These are phyloP conservation scores for Antheraea assamensis DNA, from an alignment of 2,888 invertebrate species.

Conservation along the genomic window DNA sequence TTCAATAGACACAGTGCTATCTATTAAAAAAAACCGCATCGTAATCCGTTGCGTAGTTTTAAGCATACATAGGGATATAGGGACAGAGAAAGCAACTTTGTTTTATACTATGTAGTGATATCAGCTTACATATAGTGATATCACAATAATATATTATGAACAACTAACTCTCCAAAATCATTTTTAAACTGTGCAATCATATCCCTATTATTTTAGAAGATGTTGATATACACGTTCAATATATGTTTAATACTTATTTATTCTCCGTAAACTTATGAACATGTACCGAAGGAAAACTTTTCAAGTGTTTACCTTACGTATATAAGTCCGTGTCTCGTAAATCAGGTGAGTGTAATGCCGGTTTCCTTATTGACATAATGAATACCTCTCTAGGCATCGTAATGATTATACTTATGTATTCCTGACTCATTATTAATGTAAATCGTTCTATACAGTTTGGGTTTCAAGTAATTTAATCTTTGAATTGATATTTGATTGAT, in stretches of 20 bases:
- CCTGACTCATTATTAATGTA: background rate
- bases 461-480: background rate
- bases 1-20: no score
- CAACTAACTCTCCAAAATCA: no score
- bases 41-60: no score
- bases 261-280: background rate
- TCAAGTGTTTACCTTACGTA: background rate
- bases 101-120: no score
- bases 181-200: no score
- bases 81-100: no score
- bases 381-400: background rate
- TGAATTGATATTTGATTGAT: no score
- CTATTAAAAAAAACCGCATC: no score
- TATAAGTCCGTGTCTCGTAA: background rate
- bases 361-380: background rate
- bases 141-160: no score
- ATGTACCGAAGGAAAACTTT: background rate
- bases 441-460: background rate
- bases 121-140: no score
- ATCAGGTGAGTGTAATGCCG: background rate
- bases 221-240: background rate
- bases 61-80: no score
- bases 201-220: background rate
- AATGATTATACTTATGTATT: background rate
- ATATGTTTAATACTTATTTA: background rate